Percentiles rank a stretch among this genome's conserved stretches.
phyloP scores from a whole-genome alignment of 2,888 invertebrate species.

The Seira musarum region DNA sequence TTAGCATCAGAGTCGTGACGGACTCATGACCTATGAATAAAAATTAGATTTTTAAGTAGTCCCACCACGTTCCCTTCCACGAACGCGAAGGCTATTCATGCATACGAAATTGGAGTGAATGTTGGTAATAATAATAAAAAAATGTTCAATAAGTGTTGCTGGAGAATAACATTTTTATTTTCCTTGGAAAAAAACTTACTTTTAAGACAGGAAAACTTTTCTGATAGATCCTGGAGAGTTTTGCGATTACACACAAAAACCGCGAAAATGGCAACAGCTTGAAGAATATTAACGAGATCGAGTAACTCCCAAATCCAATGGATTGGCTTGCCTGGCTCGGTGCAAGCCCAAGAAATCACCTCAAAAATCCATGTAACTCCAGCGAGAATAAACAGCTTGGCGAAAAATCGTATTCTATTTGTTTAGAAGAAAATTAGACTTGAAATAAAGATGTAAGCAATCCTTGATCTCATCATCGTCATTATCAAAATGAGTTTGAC shows the following conservation, averaged over 20 bases:
- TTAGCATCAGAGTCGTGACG: too few relatives aligned
- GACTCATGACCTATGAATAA: too few relatives aligned
- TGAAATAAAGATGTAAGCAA: background rate
- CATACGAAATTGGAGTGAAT: too few relatives aligned
- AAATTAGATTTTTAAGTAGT: too few relatives aligned
- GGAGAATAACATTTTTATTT: too few relatives aligned
- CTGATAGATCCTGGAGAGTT: constrained; percentile 49
- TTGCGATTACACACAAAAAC: constrained; percentile 53
- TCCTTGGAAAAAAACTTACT: too few relatives aligned
- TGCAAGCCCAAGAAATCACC: constrained; percentile 49
- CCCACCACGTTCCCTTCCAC: too few relatives aligned
- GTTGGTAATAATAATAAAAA: too few relatives aligned
- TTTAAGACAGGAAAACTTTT: constrained; percentile 55
- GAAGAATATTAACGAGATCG: constrained; percentile 40
- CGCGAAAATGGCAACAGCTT: constrained; percentile 41
- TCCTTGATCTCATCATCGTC: too few relatives aligned
- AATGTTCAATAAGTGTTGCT: too few relatives aligned
- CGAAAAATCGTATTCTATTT: constrained; percentile 48
- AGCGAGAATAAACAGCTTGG: constrained; percentile 42
- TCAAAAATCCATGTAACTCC: constrained; percentile 44
- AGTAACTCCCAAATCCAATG: constrained; percentile 33
- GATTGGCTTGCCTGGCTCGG: constrained; percentile 20
- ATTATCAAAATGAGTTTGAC: background rate
- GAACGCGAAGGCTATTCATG: too few relatives aligned
- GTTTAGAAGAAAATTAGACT: background rate